Base-by-base conservation (phyloP, 2,797 vertebrate genomes). In the Tapirus indicus region DNA sequence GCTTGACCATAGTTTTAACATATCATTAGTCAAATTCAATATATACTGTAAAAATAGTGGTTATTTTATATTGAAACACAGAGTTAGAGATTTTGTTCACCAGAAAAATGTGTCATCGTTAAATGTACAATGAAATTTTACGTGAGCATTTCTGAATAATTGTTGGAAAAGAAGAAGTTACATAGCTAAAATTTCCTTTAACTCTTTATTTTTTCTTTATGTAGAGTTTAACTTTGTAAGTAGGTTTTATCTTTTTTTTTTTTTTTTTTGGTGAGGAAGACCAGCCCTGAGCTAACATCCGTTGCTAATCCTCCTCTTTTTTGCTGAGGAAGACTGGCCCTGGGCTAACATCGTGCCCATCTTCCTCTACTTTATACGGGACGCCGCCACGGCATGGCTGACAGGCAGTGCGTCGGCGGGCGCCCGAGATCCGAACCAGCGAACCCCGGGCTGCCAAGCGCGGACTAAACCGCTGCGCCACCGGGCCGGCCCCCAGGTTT, bases 71-170 rank as follows among this genome's bases (percentile, higher is more conserved):
- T 85, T 85, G 62, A 96, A 92, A 91, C 44, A 10, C 25, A 75
- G 54, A 84, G 38, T 90, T 96, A 94, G 85, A 95, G 58, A 86
- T 79, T 97, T 97, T 85, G n/a, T 90, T 95, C 68, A 62, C 17
- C 54, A 72, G 68, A 71, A 88, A 94, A 72, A 69, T 14, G 2
- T 69, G 13, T 68, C 17, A 84, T 78, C 8, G 78, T 94, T 96
- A 94, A 97, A 85, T 25, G 23, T 80, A 41, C 14, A 79, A 7
- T 72, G 49, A 96, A 85, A 72, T 32, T 86, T 49, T 52, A 82
- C 32, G 66, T 56, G 52, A 79, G 18, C 2, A 64, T 95, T 93
- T 91, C 35, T 84, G 23, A 49, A 66, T 29, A 90, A 25, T 95
- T 86, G 35, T 93, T 97, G 93, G 60, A 85, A 94, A 95, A 92